These are phyloP conservation scores for Pogonus chalceus DNA, from an alignment of 1,140 invertebrate species.

Conservation along the genomic window DNA sequence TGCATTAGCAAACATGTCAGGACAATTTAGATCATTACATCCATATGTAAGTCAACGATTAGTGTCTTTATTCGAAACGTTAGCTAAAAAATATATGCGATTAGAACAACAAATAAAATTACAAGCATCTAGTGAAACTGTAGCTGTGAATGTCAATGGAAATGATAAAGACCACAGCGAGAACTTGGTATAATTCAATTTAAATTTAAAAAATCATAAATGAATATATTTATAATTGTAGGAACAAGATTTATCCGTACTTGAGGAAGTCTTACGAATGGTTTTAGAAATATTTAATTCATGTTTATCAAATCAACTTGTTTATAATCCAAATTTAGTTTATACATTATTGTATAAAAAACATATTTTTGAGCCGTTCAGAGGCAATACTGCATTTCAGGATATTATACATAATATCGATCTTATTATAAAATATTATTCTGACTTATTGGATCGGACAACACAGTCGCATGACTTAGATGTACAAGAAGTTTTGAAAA, in stretches of 20 bases:
- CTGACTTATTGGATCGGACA: conserved; percentile 26
- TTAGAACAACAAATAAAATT: conserved; percentile 37
- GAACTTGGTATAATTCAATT: conserved; percentile 30
- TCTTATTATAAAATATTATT: conserved; percentile 54
- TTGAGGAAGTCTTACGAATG: conserved; percentile 95
- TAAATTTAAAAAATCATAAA: conserved; percentile 10
- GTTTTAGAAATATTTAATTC: conserved; percentile 95
- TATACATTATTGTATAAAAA: conserved; percentile 93
- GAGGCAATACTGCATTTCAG: conserved; percentile 81
- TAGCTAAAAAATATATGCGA: conserved; percentile 67
- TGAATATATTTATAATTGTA: conserved; percentile 18
- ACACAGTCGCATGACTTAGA: conserved; percentile 50
- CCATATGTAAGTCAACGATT: conserved; percentile 93
- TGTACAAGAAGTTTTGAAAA: conserved; percentile 72
- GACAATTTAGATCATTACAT: conserved; percentile 87
- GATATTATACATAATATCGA: conserved; percentile 96
- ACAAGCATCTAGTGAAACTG: conserved; percentile 18
- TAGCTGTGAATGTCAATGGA: conserved; percentile 29
- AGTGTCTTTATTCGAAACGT: conserved; percentile 77
- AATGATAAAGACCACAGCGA: conserved; percentile 24
- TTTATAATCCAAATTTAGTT: conserved; percentile 88
- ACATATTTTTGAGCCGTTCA: conserved; percentile 80
- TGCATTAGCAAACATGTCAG: conserved; percentile 95
- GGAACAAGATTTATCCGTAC: conserved; percentile 83
- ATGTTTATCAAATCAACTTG: conserved; percentile 75